A percentile compares a stretch with the other conserved stretches of the same genome.
Evolutionary conservation across 2,797 vertebrate species (phyloP).

Genomic region (Fringilla coelebs): DNA sequence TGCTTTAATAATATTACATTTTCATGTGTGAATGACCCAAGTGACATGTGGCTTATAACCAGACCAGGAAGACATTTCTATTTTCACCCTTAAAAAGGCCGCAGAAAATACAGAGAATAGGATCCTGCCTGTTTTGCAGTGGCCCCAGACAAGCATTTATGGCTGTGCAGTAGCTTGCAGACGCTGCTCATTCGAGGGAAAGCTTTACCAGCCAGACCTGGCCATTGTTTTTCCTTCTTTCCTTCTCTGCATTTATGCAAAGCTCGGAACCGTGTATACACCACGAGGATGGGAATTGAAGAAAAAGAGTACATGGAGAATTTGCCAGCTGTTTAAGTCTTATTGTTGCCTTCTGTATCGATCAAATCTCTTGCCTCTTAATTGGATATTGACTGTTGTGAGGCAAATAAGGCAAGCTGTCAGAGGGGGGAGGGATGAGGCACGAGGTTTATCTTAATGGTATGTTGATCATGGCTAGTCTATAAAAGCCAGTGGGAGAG

Average conservation of each 20-base stretch:
- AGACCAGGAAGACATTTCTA: constrained; percentile 5
- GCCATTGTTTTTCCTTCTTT: constrained; percentile 11
- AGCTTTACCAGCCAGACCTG: neutral
- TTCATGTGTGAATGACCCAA: constrained; percentile 15
- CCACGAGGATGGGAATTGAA: neutral
- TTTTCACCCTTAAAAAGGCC: constrained; percentile 29
- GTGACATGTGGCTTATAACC: neutral
- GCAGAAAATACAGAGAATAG: neutral
- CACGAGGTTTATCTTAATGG: constrained; percentile 12
- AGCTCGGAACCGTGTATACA: neutral
- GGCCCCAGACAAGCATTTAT: neutral
- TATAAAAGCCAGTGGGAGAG: constrained; percentile 59
- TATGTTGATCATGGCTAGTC: constrained; percentile 41
- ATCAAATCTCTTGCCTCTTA: constrained; percentile 46
- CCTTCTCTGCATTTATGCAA: neutral
- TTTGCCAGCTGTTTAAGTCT: constrained; percentile 49
- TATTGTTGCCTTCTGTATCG: constrained; percentile 43
- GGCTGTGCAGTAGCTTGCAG: neutral
- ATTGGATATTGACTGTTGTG: constrained; percentile 64
- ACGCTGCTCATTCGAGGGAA: neutral
- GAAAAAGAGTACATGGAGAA: neutral
- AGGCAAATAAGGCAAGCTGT: constrained; percentile 53
- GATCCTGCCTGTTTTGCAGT: neutral
- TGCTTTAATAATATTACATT: constrained; percentile 32
- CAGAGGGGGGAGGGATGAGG: neutral